A percentile compares a stretch with the other conserved stretches of the same genome.
Evolutionary conservation across 1,140 invertebrate species (phyloP).

Genomic region (Aphidius ervi): DNA sequence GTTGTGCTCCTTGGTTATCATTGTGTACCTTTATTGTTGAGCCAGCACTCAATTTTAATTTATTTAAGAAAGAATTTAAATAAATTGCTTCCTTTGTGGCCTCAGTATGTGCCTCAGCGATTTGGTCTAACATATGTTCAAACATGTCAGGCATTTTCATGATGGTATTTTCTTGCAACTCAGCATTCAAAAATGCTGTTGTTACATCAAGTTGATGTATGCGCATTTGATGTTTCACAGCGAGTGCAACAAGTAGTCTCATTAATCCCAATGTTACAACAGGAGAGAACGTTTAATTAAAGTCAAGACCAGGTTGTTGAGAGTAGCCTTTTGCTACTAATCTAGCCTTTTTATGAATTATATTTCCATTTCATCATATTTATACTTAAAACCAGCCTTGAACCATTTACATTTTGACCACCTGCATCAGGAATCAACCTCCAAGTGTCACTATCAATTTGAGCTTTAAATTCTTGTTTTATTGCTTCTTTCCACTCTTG

Average conservation of each 20-base stretch:
- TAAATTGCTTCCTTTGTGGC: constrained; percentile 36
- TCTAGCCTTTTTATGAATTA: constrained; percentile 25
- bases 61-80: constrained; percentile 32
- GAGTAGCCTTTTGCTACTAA: constrained; percentile 34
- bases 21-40: constrained; percentile 23
- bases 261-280: constrained; percentile 30
- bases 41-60: too few species aligned
- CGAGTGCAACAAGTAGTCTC: constrained; percentile 21
- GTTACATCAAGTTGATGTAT: constrained; percentile 39
- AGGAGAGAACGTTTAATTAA: constrained; percentile 33
- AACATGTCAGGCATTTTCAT: constrained; percentile 11
- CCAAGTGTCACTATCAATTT: not conserved
- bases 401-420: too few species aligned
- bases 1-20: constrained; percentile 42
- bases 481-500: constrained; percentile 18
- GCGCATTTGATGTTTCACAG: constrained; percentile 22
- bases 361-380: not conserved
- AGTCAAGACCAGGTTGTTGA: constrained; percentile 33
- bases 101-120: constrained; percentile 28
- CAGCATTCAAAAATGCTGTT: constrained; percentile 42
- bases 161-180: constrained; percentile 19
- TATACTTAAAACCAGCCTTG: constrained; percentile 2
- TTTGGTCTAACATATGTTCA: too few species aligned
- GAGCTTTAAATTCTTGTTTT: constrained; percentile 9
- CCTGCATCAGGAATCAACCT: too few species aligned